phyloP scores from a whole-genome alignment of 2,797 vertebrate species.

The Hephaestus fuliginosus region DNA sequence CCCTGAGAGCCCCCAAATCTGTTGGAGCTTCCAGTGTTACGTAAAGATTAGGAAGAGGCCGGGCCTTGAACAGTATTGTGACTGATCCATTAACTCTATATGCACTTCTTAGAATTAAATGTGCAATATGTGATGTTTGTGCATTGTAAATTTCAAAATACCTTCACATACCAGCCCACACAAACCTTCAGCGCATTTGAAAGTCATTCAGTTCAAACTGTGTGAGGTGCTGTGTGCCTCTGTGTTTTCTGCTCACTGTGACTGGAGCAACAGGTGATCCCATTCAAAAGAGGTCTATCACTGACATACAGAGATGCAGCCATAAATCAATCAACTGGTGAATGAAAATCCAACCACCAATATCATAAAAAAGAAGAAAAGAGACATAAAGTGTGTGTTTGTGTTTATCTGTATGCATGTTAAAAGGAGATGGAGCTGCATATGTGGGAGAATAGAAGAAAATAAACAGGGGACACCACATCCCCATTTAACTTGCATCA shows the following conservation, averaged over 20 bases:
- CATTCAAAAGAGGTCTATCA: background rate
- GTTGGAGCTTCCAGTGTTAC: slow-evolving; percentile 29
- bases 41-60: background rate
- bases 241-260: slow-evolving; percentile 5
- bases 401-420: background rate
- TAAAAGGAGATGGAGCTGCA: background rate
- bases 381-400: background rate
- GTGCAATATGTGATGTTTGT: background rate
- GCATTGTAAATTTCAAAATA: background rate
- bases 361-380: background rate
- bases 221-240: background rate
- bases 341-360: background rate
- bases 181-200: background rate
- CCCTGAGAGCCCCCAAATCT: slow-evolving; percentile 24
- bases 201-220: background rate
- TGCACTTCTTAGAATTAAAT: background rate
- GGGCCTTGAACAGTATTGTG: background rate
- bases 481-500: background rate
- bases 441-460: background rate
- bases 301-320: background rate
- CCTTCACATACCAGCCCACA: background rate
- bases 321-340: background rate
- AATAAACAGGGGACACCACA: background rate
- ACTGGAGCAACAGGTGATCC: slow-evolving; percentile 54
- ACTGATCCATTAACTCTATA: background rate